phyloP scores from a whole-genome alignment of 2,888 invertebrate genomes.

The Hirtodrosophila duncani region DNA sequence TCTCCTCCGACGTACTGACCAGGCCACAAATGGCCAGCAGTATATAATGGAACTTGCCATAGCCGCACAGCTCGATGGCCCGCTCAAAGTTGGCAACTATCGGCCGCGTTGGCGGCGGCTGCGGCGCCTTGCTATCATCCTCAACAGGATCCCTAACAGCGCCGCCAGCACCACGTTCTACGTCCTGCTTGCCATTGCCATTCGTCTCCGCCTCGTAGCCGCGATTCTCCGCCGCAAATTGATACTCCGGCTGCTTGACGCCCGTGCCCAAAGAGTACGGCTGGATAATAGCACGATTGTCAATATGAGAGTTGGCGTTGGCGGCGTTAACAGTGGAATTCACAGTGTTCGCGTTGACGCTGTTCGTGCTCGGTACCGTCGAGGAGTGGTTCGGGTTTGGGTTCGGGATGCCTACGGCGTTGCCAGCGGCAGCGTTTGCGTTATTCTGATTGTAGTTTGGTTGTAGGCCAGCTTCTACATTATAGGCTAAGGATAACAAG shows the following conservation, averaged over 20 bases:
- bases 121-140: slow-evolving; percentile 32
- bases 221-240: slow-evolving; percentile 71
- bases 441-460: slow-evolving; percentile 85
- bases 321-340: slow-evolving; percentile 21
- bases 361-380: no score
- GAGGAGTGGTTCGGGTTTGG: slow-evolving; percentile 74
- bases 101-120: slow-evolving; percentile 50
- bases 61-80: slow-evolving; percentile 90
- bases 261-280: slow-evolving; percentile 74
- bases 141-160: slow-evolving; percentile 33
- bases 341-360: slow-evolving; percentile 36
- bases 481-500: slow-evolving; percentile 84
- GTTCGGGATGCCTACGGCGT: slow-evolving; percentile 76
- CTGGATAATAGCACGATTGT: slow-evolving; percentile 75
- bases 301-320: slow-evolving; percentile 63
- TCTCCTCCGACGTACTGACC: slow-evolving; percentile 96
- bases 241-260: slow-evolving; percentile 71
- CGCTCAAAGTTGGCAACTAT: slow-evolving; percentile 92
- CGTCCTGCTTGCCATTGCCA: slow-evolving; percentile 67
- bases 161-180: slow-evolving; percentile 62
- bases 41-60: slow-evolving; percentile 88
- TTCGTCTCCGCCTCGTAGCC: slow-evolving; percentile 66
- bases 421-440: slow-evolving; percentile 66
- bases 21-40: slow-evolving; percentile 94
- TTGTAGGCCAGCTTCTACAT: slow-evolving; percentile 91